Evolutionary conservation across 2,113 vertebrate species (phyloP).

Genomic region (Romanogobio albipinnatus): DNA sequence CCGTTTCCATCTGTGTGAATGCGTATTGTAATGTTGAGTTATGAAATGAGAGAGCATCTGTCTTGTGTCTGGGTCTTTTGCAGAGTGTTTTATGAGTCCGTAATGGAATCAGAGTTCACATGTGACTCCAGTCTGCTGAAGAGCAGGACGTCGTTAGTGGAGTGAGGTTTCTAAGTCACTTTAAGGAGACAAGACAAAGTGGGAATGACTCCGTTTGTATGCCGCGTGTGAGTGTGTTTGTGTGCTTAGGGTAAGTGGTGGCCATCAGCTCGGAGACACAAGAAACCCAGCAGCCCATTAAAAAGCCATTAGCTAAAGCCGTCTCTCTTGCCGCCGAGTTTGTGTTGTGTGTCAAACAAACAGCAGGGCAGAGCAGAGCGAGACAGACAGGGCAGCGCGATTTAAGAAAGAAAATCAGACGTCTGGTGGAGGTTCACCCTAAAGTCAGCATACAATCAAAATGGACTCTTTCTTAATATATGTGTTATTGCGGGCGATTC

Average conservation of each 20-base stretch:
- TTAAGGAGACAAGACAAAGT: conserved; percentile 37
- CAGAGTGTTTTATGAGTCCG: conserved; percentile 24
- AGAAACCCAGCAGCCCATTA: conserved; percentile 43
- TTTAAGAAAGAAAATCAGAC: not conserved
- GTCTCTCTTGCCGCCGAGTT: conserved; percentile 29
- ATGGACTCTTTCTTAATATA: not conserved
- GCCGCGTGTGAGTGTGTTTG: conserved; percentile 16
- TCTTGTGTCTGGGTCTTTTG: conserved; percentile 5
- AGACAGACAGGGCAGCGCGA: not conserved
- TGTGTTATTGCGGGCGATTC: not conserved
- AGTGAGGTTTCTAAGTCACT: conserved; percentile 36
- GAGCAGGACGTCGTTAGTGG: conserved; percentile 18
- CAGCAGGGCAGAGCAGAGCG: not conserved
- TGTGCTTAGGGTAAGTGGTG: conserved; percentile 42
- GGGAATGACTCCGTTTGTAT: conserved; percentile 32
- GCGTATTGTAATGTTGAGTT: conserved; percentile 18
- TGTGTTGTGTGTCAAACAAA: conserved; percentile 43
- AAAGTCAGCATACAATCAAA: not conserved
- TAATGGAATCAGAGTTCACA: conserved; percentile 32
- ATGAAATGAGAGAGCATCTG: conserved; percentile 16
- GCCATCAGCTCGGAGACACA: conserved; percentile 43
- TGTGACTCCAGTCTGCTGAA: conserved; percentile 28
- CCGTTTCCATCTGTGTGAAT: conserved; percentile 16
- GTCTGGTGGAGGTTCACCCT: not conserved
- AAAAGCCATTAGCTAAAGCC: conserved; percentile 43